These are phyloP conservation scores for Rhaphigaster nebulosa DNA, from an alignment of 2,888 invertebrate species.

Conservation along the genomic window DNA sequence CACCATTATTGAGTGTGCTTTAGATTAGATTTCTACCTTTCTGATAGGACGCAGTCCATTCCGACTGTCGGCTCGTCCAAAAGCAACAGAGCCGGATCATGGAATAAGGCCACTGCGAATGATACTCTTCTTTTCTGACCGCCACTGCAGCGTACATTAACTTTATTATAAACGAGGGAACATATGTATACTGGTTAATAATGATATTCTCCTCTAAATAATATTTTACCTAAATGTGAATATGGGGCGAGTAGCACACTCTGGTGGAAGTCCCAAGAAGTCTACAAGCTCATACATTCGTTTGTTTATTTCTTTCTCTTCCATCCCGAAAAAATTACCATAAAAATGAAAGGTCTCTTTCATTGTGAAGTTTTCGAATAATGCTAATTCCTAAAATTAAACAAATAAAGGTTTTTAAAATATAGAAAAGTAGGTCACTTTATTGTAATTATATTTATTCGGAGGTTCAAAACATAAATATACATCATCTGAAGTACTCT, in stretches of 20 bases:
- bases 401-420: neutral
- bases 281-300: conserved; percentile 62
- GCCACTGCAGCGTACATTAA: conserved; percentile 10
- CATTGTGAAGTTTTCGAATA: conserved; percentile 63
- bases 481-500: no score
- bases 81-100: conserved; percentile 47
- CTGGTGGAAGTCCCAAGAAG: conserved; percentile 63
- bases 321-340: conserved; percentile 62
- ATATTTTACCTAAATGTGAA: conserved; percentile 64
- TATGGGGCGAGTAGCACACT: conserved; percentile 55
- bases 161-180: neutral
- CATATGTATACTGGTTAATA: neutral
- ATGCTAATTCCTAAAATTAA: conserved; percentile 62
- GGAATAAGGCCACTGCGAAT: conserved; percentile 48
- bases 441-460: no score
- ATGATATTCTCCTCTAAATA: neutral
- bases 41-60: conserved; percentile 57
- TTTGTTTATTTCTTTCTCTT: conserved; percentile 58
- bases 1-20: neutral
- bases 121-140: conserved; percentile 56
- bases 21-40: conserved; percentile 52
- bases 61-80: conserved; percentile 58
- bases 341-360: conserved; percentile 63
- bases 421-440: no score
- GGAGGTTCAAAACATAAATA: no score